These are phyloP conservation scores for Eupithecia inturbata DNA, from an alignment of 2,888 invertebrate genomes.

Conservation along the genomic window DNA sequence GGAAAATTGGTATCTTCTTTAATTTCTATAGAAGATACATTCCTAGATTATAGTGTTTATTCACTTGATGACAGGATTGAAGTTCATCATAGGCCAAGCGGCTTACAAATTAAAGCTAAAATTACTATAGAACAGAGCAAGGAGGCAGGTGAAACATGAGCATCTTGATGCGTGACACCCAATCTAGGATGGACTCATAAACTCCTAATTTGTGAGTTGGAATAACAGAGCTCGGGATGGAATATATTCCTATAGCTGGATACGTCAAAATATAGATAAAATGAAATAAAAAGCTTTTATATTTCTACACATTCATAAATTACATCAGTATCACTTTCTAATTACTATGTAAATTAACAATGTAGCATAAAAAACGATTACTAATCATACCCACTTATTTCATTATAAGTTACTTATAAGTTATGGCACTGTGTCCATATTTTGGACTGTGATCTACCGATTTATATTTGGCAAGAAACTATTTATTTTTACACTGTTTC, in stretches of 20 bases:
- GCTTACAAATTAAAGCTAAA: neutral
- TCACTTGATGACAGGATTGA: neutral
- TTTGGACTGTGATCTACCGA: neutral
- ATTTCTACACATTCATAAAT: neutral
- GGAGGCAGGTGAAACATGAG: constrained; percentile 55
- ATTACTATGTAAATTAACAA: neutral
- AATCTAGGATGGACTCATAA: constrained; percentile 57
- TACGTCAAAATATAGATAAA: neutral
- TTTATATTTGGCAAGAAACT: too few species aligned
- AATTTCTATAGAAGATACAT: too few species aligned
- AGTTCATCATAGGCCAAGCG: neutral
- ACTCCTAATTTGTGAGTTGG: constrained; percentile 35
- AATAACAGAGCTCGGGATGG: neutral
- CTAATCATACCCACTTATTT: too few species aligned
- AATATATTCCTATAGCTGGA: neutral
- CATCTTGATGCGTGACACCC: constrained; percentile 42
- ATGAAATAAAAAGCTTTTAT: neutral
- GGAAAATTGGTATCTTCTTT: neutral
- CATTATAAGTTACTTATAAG: too few species aligned
- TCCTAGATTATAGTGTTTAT: neutral
- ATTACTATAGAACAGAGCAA: neutral
- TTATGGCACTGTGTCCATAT: neutral
- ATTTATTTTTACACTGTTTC: neutral
- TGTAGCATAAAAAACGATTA: too few species aligned
- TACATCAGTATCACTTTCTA: too few species aligned